Evolutionary conservation across 2,888 invertebrate genomes (phyloP).

Genomic region (Azorinus chamasolen): DNA sequence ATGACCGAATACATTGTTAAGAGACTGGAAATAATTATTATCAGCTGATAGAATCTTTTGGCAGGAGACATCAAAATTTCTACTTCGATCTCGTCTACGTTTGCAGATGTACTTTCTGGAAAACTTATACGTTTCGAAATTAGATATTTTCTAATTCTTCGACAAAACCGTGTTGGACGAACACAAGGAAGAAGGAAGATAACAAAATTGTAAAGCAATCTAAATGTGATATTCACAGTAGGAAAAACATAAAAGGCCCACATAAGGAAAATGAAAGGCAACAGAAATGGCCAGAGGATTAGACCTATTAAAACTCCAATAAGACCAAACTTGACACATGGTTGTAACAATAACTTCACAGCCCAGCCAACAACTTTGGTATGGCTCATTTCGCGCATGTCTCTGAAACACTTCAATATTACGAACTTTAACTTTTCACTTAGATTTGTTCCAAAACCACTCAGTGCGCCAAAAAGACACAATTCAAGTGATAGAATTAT

Average conservation of each 20-base stretch:
- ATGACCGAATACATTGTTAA: constrained; percentile 75
- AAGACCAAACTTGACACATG: constrained; percentile 78
- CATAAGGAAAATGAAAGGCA: constrained; percentile 72
- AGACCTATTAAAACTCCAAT: constrained; percentile 76
- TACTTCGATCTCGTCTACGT: constrained; percentile 47
- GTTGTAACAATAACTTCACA: constrained; percentile 75
- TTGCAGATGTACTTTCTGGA: constrained; percentile 49
- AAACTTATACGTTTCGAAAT: constrained; percentile 32
- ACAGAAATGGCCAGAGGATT: constrained; percentile 71
- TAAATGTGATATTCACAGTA: constrained; percentile 77
- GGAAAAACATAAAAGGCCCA: constrained; percentile 81
- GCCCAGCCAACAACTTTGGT: constrained; percentile 65
- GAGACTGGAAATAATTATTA: constrained; percentile 70
- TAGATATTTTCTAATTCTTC: constrained; percentile 14
- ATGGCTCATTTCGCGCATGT: constrained; percentile 71
- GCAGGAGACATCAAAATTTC: constrained; percentile 29
- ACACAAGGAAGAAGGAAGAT: constrained; percentile 68
- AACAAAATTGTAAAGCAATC: constrained; percentile 75
- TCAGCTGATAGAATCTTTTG: constrained; percentile 57
- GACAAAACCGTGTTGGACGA: constrained; percentile 7
- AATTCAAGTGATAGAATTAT: not conserved
- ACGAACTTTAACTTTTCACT: constrained; percentile 70
- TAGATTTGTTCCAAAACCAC: constrained; percentile 61
- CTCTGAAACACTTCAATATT: constrained; percentile 72
- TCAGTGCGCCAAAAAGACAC: not conserved